Percentiles rank a stretch among this genome's conserved stretches.
phyloP scores from a whole-genome alignment of 1,140 invertebrate genomes.

The Thalassaphorura encarpata region DNA sequence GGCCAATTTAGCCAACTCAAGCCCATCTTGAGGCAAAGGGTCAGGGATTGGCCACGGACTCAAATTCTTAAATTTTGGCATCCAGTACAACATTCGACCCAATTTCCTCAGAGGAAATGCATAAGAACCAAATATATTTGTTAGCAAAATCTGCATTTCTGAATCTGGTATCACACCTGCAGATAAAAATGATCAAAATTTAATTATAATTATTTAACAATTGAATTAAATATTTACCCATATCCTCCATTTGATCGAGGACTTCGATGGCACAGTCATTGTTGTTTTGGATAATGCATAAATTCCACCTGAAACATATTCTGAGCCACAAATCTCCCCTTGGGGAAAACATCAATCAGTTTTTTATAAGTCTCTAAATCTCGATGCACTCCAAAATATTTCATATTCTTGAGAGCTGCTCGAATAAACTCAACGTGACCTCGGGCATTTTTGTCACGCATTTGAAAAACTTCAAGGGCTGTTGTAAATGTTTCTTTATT shows the following conservation, averaged over 20 bases:
- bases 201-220: neutral
- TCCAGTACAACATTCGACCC: slow-evolving; percentile 94
- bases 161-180: slow-evolving; percentile 78
- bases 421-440: slow-evolving; percentile 92
- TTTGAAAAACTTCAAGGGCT: slow-evolving; percentile 59
- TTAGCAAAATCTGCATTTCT: slow-evolving; percentile 70
- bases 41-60: slow-evolving; percentile 81
- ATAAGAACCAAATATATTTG: slow-evolving; percentile 71
- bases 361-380: slow-evolving; percentile 88
- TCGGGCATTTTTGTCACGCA: slow-evolving; percentile 47
- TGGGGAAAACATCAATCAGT: slow-evolving; percentile 82
- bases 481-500: slow-evolving; percentile 62
- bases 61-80: slow-evolving; percentile 88
- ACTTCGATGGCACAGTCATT: slow-evolving; percentile 79
- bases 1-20: slow-evolving; percentile 74
- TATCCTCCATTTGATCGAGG: slow-evolving; percentile 80
- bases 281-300: slow-evolving; percentile 88
- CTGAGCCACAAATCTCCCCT: slow-evolving; percentile 72
- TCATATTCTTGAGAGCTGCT: slow-evolving; percentile 73
- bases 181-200: slow-evolving; percentile 20
- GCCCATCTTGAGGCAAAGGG: slow-evolving; percentile 56
- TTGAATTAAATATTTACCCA: slow-evolving; percentile 46
- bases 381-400: slow-evolving; percentile 77
- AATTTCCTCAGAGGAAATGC: slow-evolving; percentile 70
- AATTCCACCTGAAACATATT: slow-evolving; percentile 77